phyloP scores from a whole-genome alignment of 1,140 invertebrate genomes.

The Polypedilum pembai region DNA sequence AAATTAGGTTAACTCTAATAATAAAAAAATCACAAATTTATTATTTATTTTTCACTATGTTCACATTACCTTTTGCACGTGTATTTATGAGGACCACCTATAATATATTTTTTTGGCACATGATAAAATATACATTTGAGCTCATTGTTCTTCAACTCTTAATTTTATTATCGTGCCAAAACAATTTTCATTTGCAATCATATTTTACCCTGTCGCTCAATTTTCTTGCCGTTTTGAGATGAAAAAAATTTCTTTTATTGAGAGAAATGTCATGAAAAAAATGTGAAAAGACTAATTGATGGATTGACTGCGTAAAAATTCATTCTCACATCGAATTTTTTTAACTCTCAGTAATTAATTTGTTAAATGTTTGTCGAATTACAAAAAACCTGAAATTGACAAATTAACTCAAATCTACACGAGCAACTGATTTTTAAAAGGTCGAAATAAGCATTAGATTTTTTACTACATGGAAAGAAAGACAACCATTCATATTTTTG shows the following conservation, averaged over 20 bases:
- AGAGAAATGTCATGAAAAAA: neutral
- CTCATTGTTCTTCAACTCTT: neutral
- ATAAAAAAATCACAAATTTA: neutral
- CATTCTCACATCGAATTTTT: no score
- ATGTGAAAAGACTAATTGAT: neutral
- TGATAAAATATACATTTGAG: neutral
- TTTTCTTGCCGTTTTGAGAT: neutral
- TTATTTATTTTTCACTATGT: neutral
- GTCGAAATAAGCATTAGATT: no score
- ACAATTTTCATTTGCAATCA: constrained; percentile 1
- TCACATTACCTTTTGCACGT: neutral
- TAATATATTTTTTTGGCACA: neutral
- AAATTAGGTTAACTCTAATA: constrained; percentile 16
- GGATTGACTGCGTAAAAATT: neutral
- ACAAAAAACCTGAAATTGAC: no score
- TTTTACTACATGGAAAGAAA: no score
- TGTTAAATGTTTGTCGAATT: no score
- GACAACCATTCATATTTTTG: no score
- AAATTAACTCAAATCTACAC: no score
- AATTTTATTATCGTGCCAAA: neutral
- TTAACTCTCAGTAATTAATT: no score
- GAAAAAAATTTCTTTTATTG: no score
- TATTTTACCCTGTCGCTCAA: neutral
- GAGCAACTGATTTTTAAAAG: no score
- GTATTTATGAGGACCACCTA: neutral